Conservation (phyloP, 2,113 vertebrate genomes). For the Campylomormyrus numenius region DNA sequence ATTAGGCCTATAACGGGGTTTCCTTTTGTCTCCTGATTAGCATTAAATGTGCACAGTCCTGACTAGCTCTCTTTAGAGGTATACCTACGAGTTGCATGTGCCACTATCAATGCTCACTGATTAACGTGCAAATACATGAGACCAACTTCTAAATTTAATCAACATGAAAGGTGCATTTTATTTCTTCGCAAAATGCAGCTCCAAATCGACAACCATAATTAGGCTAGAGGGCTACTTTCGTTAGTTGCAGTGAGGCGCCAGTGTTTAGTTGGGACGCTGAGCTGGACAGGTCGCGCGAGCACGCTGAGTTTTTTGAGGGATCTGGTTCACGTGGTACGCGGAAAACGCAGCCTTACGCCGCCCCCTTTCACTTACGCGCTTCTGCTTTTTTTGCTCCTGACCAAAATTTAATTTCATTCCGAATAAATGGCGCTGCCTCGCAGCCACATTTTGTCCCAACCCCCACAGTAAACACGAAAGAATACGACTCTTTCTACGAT, state of each 20-base stretch:
- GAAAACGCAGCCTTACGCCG: background rate
- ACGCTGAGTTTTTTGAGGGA: slow-evolving; percentile 42
- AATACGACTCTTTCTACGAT: background rate
- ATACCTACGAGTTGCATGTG: background rate
- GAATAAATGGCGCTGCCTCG: slow-evolving; percentile 14
- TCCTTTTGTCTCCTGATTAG: background rate
- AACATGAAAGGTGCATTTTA: background rate
- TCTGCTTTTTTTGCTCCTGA: background rate
- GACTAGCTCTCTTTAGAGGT: background rate
- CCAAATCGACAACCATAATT: background rate
- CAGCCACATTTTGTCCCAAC: background rate
- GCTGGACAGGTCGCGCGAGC: background rate
- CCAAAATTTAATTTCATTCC: slow-evolving; percentile 19
- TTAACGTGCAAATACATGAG: background rate
- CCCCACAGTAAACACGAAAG: background rate
- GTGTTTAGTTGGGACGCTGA: background rate
- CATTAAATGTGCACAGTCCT: background rate
- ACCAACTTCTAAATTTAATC: background rate
- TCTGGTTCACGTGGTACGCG: slow-evolving; percentile 52
- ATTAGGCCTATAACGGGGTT: background rate
- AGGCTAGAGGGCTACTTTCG: background rate
- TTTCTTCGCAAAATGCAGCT: background rate
- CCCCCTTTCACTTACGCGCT: background rate
- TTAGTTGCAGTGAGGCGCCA: background rate
- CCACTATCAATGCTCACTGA: background rate